Conservation (phyloP, 2,888 invertebrate genomes). For the Brachypalpus laphriformis region DNA sequence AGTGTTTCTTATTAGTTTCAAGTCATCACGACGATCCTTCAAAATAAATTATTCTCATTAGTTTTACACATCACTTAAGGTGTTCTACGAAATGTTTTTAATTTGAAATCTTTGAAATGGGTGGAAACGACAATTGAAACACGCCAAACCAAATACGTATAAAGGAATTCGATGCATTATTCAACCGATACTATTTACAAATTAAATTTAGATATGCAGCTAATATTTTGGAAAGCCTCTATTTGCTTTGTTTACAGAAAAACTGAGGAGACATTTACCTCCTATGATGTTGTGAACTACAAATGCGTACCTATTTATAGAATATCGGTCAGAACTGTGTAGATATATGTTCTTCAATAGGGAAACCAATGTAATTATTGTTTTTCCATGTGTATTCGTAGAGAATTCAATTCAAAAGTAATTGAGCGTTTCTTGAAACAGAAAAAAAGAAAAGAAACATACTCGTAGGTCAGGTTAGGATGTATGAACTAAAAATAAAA, state of each 20-base stretch:
- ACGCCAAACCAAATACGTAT: not conserved
- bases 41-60: slow-evolving; percentile 32
- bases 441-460: not conserved
- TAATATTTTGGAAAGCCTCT: slow-evolving; percentile 14
- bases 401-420: not conserved
- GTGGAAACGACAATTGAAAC: not conserved
- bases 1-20: slow-evolving; percentile 80
- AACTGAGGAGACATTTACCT: slow-evolving; percentile 8
- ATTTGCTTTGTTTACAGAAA: slow-evolving; percentile 42
- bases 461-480: not conserved
- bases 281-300: slow-evolving; percentile 12
- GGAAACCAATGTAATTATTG: not conserved
- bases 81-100: not conserved
- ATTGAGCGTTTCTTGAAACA: not conserved
- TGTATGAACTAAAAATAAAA: not conserved
- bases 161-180: not conserved
- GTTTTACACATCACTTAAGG: not conserved
- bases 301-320: slow-evolving; percentile 48
- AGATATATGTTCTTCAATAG: slow-evolving; percentile 1
- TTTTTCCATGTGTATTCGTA: not conserved
- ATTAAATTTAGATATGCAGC: slow-evolving; percentile 1
- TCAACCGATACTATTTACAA: not conserved
- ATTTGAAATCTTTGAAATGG: not conserved
- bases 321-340: slow-evolving; percentile 26
- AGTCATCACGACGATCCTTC: slow-evolving; percentile 82